Conservation (phyloP, 2,113 vertebrate species). For the Pipa parva region DNA sequence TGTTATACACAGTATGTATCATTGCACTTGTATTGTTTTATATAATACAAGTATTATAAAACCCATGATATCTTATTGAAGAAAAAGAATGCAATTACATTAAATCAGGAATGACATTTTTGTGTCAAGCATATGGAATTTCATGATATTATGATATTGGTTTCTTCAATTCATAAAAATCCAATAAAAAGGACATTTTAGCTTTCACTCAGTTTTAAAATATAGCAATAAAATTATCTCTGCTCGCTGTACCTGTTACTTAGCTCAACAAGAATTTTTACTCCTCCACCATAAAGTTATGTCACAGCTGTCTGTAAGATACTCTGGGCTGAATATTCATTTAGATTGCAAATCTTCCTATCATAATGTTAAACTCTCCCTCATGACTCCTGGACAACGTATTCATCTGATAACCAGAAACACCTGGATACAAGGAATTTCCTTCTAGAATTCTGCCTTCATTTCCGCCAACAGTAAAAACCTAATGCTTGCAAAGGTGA, state of each 20-base stretch:
- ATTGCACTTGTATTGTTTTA: too few species aligned
- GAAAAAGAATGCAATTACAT: conserved; percentile 18
- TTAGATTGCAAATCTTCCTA: conserved; percentile 57
- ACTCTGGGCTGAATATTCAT: conserved; percentile 49
- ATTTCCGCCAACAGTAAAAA: conserved; percentile 81
- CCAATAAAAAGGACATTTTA: conserved; percentile 22
- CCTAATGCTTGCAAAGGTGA: conserved; percentile 68
- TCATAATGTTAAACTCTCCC: conserved; percentile 55
- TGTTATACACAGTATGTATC: too few species aligned
- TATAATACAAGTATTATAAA: neutral
- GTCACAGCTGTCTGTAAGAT: conserved; percentile 47
- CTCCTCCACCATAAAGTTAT: conserved; percentile 47
- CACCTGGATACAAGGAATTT: conserved; percentile 80
- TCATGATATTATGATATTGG: conserved; percentile 37
- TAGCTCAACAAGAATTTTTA: conserved; percentile 49
- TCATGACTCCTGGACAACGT: conserved; percentile 49
- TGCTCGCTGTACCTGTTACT: conserved; percentile 46
- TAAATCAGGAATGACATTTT: conserved; percentile 34
- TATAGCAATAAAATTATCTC: conserved; percentile 44
- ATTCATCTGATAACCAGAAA: conserved; percentile 72
- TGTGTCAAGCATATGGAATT: conserved; percentile 35
- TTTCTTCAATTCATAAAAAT: conserved; percentile 44
- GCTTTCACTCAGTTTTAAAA: conserved; percentile 38
- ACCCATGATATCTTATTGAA: neutral
- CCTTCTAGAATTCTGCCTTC: conserved; percentile 76